Base-by-base conservation (phyloP, 2,888 invertebrate genomes). In the Sphaerolaimus hirsutus region DNA sequence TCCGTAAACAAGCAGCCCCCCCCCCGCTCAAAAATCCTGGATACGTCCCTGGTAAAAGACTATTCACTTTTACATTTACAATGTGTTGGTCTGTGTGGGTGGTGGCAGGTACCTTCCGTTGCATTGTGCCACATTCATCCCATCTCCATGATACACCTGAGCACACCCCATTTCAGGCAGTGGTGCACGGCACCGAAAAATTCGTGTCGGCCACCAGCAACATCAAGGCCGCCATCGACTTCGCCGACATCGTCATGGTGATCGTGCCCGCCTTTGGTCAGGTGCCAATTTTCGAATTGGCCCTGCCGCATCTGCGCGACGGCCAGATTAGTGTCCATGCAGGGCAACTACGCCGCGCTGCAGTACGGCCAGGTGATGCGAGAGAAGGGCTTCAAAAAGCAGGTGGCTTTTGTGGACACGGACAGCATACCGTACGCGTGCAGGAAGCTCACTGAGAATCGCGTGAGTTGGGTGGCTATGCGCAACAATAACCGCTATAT, bases 401-500 rank as follows among this genome's bases (percentile, higher is more conserved):
- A 46, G 23, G 17, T 46, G 41, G 42, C 14, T 21, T 46, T 46
- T 26, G 46, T 46, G 7, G 46, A 46, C 26, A 46, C 46, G 19
- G 46, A 46, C 46, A 46, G 46, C 36, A 46, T 46, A 7, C 46
- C 46, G 5, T 46, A 46, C 22, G 46, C 46, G 14, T 46, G 46
- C 41, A 40, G 46, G 5, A 46, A 46, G 32, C 41, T 46, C 24
- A 23, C 7, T 7, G 46, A 26, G 4, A 46, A 46, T 41, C 46
- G 22, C 17, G 41, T 37, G 32, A 12, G 32, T n/a, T n/a, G n/a
- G n/a, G n/a, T n/a, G n/a, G n/a, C n/a, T n/a, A n/a, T n/a, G n/a
- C n/a, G n/a, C n/a, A n/a, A n/a, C n/a, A n/a, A n/a, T n/a, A n/a
- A n/a, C n/a, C n/a, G n/a, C n/a, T n/a, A n/a, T n/a, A n/a, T n/a